Conservation (phyloP, 2,888 invertebrate species). For the Dascillus cervinus region DNA sequence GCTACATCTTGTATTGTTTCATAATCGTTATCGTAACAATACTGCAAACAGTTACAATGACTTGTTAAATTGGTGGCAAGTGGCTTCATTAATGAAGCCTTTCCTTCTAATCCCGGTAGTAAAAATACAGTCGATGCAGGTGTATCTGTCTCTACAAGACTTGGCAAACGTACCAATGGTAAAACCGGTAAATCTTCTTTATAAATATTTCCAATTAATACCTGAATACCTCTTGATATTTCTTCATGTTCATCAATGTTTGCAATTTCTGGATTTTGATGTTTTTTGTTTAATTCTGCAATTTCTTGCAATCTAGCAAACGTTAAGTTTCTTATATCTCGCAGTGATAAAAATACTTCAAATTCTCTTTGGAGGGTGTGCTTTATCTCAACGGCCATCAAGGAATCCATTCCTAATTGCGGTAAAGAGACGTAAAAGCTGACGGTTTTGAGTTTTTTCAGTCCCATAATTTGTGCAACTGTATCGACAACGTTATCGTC, state of each 20-base stretch:
- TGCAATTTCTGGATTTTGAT: slow-evolving; percentile 15
- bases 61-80: slow-evolving; percentile 48
- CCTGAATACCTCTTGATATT: slow-evolving; percentile 10
- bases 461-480: slow-evolving; percentile 52
- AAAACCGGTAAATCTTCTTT: too few relatives aligned
- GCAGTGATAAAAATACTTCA: slow-evolving; percentile 76
- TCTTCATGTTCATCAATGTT: slow-evolving; percentile 6
- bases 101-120: slow-evolving; percentile 66
- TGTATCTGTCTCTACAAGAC: slow-evolving; percentile 8
- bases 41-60: slow-evolving; percentile 49
- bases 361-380: slow-evolving; percentile 85
- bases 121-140: slow-evolving; percentile 45
- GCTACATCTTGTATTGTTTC: slow-evolving; percentile 48
- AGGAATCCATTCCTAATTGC: slow-evolving; percentile 93
- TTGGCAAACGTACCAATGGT: too few relatives aligned
- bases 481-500: slow-evolving; percentile 64
- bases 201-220: too few relatives aligned
- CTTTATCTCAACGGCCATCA: slow-evolving; percentile 96
- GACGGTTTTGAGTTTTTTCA: slow-evolving; percentile 58
- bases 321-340: slow-evolving; percentile 76
- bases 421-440: slow-evolving; percentile 68
- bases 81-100: too few relatives aligned
- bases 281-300: slow-evolving; percentile 45
- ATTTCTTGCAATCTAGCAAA: slow-evolving; percentile 56
- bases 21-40: slow-evolving; percentile 41